These are phyloP conservation scores for Helleia helle DNA, from an alignment of 2,888 invertebrate species.

Conservation along the genomic window DNA sequence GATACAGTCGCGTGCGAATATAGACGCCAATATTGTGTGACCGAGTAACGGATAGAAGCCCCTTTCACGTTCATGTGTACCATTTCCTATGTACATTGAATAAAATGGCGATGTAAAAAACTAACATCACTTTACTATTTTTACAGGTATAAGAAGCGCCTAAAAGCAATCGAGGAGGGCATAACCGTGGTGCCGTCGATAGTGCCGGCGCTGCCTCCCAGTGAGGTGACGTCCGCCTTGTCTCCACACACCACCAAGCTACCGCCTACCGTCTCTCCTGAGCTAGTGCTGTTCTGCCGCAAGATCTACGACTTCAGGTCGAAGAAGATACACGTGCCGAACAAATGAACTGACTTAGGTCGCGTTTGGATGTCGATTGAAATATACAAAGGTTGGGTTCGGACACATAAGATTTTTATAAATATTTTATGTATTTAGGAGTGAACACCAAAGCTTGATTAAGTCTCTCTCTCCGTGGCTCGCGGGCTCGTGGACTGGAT, in stretches of 20 bases:
- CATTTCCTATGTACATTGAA: no score
- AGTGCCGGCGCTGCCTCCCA: conserved; percentile 80
- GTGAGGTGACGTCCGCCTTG: conserved; percentile 66
- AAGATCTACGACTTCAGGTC: conserved; percentile 95
- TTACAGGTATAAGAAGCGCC: conserved; percentile 86
- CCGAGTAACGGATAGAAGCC: no score
- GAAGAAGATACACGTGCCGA: conserved; percentile 77
- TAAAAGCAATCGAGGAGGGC: conserved; percentile 85
- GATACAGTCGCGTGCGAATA: no score
- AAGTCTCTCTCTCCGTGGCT: conserved; percentile 10
- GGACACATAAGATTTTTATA: conserved; percentile 18
- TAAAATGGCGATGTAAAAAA: no score
- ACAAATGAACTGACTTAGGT: conserved; percentile 42
- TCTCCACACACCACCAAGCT: conserved; percentile 75
- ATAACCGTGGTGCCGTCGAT: conserved; percentile 79
- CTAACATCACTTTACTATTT: no score
- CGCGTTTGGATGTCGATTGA: conserved; percentile 26
- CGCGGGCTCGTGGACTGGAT: background rate
- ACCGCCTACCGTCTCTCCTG: conserved; percentile 77
- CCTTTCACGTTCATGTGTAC: no score
- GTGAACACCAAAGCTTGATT: conserved; percentile 40
- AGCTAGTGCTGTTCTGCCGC: conserved; percentile 95
- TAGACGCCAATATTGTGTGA: no score
- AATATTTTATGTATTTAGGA: conserved; percentile 22
- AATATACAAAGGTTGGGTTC: no score